These are phyloP conservation scores for Patella ulyssiponensis DNA, from an alignment of 2,888 invertebrate species.

Conservation along the genomic window DNA sequence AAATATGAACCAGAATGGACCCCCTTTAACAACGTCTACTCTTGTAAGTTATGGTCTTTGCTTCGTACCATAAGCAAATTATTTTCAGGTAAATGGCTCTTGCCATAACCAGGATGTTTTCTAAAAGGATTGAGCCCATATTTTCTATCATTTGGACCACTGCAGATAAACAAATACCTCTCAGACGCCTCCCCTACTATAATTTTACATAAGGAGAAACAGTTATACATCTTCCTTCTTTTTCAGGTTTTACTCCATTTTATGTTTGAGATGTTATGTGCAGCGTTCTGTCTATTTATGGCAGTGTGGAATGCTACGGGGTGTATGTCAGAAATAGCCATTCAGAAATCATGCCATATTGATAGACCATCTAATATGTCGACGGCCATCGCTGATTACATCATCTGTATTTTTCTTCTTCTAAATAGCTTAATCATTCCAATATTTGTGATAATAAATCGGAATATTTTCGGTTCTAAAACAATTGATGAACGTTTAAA, in stretches of 20 bases:
- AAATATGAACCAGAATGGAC: conserved; percentile 6
- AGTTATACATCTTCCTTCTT: not conserved
- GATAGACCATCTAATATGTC: not conserved
- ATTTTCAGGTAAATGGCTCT: too few species aligned
- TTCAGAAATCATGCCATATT: not conserved
- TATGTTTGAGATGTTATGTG: conserved; percentile 3
- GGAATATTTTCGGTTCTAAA: conserved; percentile 5
- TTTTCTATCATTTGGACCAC: too few species aligned
- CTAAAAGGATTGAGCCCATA: too few species aligned
- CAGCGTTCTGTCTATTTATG: conserved; percentile 1
- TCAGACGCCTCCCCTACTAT: too few species aligned
- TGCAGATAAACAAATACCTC: too few species aligned
- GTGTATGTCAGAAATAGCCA: not conserved
- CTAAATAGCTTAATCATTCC: not conserved
- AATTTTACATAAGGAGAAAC: too few species aligned
- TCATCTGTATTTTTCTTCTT: not conserved
- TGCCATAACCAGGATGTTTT: too few species aligned
- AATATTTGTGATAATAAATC: not conserved
- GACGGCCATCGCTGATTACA: not conserved
- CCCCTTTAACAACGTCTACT: not conserved
- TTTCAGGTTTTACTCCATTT: conserved; percentile 1
- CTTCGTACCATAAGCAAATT: too few species aligned
- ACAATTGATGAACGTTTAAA: conserved; percentile 1
- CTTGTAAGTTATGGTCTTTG: not conserved
- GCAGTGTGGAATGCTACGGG: not conserved